Percentiles rank a stretch among this genome's conserved stretches.
These are phyloP conservation scores for Globodera ellingtonae DNA, from an alignment of 1,140 invertebrate species.

Conservation along the genomic window DNA sequence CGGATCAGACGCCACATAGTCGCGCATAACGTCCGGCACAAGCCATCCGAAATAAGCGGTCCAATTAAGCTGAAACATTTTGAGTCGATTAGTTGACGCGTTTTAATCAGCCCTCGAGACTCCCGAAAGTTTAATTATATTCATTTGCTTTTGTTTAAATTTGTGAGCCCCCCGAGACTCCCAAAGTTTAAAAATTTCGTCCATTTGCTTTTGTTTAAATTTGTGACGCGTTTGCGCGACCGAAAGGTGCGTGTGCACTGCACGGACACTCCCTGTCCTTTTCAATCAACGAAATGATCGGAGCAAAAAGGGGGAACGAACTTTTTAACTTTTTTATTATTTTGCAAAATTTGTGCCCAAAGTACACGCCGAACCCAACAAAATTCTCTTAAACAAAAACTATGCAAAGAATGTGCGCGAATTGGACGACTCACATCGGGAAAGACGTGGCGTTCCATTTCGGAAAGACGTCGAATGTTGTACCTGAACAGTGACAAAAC, in stretches of 20 bases:
- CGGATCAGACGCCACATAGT: constrained; percentile 50
- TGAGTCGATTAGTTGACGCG: background rate
- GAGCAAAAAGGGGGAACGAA: too few species aligned
- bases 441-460: constrained; percentile 41
- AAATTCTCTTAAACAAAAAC: background rate
- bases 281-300: background rate
- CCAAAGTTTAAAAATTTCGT: too few species aligned
- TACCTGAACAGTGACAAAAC: constrained; percentile 31
- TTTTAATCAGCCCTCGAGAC: too few species aligned
- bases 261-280: background rate
- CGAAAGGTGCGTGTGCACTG: background rate
- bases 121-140: background rate
- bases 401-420: constrained; percentile 8
- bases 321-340: too few species aligned
- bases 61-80: constrained; percentile 47
- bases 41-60: constrained; percentile 45
- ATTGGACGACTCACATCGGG: constrained; percentile 26
- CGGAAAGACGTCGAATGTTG: constrained; percentile 49
- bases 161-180: too few species aligned
- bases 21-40: constrained; percentile 53
- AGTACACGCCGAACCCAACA: too few species aligned
- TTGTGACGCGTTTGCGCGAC: too few species aligned
- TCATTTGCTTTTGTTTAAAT: background rate
- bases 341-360: too few species aligned
- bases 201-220: too few species aligned